These are phyloP conservation scores for Montifringilla adamsi DNA, from an alignment of 2,113 vertebrate species.

Conservation along the genomic window DNA sequence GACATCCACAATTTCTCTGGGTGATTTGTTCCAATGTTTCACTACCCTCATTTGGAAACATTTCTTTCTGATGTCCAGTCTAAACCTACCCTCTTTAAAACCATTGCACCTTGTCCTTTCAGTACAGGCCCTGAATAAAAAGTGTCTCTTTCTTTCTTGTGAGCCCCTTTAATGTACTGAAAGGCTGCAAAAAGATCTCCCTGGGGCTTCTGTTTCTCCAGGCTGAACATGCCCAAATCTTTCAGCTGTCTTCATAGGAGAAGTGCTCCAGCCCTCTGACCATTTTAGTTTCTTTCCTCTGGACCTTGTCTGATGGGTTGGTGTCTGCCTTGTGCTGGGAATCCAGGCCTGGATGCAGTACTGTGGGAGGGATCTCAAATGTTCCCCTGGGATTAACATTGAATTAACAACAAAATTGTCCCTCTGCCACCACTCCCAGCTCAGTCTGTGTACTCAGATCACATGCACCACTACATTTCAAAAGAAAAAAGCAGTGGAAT, in stretches of 20 bases:
- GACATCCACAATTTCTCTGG: not conserved
- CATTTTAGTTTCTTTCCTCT: not conserved
- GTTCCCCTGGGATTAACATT: not conserved
- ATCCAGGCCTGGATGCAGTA: not conserved
- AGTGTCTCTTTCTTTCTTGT: not conserved
- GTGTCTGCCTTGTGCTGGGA: not conserved
- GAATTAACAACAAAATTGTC: not conserved
- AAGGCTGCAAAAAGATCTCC: rapidly evolving
- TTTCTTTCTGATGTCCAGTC: not conserved
- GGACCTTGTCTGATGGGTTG: rapidly evolving
- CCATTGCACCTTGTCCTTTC: not conserved
- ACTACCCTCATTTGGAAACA: not conserved
- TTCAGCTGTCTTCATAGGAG: not conserved
- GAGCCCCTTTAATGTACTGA: not conserved
- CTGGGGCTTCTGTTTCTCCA: not conserved
- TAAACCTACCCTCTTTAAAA: not conserved
- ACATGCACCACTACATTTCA: not conserved
- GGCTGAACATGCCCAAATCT: not conserved
- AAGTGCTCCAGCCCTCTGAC: not conserved
- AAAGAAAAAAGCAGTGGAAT: not conserved
- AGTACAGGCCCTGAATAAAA: not conserved
- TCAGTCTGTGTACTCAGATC: not conserved
- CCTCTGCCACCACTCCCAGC: not conserved
- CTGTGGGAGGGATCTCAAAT: not conserved
- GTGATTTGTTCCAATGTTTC: not conserved